Evolutionary conservation across 2,113 vertebrate species (phyloP).

Genomic region (Sander vitreus): DNA sequence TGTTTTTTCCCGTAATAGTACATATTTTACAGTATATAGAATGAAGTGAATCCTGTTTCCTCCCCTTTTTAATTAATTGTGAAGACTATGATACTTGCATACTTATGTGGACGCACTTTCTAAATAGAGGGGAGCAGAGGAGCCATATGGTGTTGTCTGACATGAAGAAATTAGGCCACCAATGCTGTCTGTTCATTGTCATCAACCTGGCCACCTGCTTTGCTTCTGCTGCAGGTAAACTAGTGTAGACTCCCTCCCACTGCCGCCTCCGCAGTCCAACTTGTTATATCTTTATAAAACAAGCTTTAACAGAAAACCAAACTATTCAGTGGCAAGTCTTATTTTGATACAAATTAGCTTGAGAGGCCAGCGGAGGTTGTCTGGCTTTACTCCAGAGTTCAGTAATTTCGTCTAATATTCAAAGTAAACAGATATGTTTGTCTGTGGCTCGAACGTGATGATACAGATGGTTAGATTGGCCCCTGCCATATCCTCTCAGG

Average conservation of each 20-base stretch:
- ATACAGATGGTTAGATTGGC: slow-evolving; percentile 71
- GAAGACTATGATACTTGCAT: slow-evolving; percentile 80
- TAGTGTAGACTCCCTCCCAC: slow-evolving; percentile 37
- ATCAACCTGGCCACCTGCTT: slow-evolving; percentile 84
- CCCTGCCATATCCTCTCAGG: slow-evolving; percentile 64
- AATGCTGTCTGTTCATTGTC: slow-evolving; percentile 86
- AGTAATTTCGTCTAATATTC: slow-evolving; percentile 51
- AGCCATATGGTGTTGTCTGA: slow-evolving; percentile 88
- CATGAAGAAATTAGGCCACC: slow-evolving; percentile 87
- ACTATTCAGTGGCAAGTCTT: slow-evolving; percentile 29
- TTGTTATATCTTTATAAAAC: slow-evolving; percentile 67
- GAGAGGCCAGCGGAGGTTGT: slow-evolving; percentile 37
- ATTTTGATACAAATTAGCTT: slow-evolving; percentile 53
- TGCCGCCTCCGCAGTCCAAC: slow-evolving; percentile 27
- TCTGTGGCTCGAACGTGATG: slow-evolving; percentile 34
- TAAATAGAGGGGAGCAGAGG: slow-evolving; percentile 78
- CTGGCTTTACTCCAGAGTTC: slow-evolving; percentile 60
- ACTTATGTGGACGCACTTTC: slow-evolving; percentile 79
- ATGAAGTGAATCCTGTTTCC: slow-evolving; percentile 58
- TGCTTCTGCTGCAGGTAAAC: slow-evolving; percentile 68
- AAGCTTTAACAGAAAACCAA: slow-evolving; percentile 36
- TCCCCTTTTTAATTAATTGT: slow-evolving; percentile 84
- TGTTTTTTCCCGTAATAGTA: slow-evolving; percentile 54
- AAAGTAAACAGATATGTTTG: slow-evolving; percentile 63
- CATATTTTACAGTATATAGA: slow-evolving; percentile 68